phyloP scores from a whole-genome alignment of 1,140 invertebrate species.

The Penaeus japonicus region DNA sequence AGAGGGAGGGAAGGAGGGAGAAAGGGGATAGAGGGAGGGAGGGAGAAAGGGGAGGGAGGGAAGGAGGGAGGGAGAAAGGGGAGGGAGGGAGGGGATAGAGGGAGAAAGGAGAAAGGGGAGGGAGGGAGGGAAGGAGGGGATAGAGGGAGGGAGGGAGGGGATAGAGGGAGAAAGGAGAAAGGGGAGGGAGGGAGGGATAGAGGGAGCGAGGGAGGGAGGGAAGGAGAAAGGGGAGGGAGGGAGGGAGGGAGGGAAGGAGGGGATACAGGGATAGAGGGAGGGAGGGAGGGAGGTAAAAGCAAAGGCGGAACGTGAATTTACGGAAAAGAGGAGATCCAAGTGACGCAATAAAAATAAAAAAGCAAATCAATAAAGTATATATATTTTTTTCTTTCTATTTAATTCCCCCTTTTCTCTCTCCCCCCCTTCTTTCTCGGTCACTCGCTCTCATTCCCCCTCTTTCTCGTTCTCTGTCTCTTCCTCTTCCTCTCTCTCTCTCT shows the following conservation, averaged over 20 bases:
- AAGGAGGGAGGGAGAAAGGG: too few species aligned
- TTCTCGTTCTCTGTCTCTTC: neutral
- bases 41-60: neutral
- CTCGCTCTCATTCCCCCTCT: too few species aligned
- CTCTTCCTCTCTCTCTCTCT: neutral
- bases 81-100: neutral
- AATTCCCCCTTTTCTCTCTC: too few species aligned
- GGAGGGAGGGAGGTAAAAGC: neutral
- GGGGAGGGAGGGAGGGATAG: neutral
- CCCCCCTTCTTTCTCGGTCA: too few species aligned
- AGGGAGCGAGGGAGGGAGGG: too few species aligned
- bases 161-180: too few species aligned
- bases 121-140: too few species aligned
- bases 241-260: neutral
- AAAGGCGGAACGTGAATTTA: neutral
- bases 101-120: neutral
- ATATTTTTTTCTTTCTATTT: neutral
- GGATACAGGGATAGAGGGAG: constrained; percentile 22
- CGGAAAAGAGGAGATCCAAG: too few species aligned
- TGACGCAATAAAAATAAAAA: too few species aligned
- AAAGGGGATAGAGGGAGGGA: neutral
- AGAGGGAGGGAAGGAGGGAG: neutral
- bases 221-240: neutral
- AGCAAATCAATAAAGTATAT: too few species aligned
- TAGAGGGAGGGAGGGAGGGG: neutral